A percentile compares a stretch with the other conserved stretches of the same genome.
Evolutionary conservation across 2,113 vertebrate genomes (phyloP).

Genomic region (Perca flavescens): DNA sequence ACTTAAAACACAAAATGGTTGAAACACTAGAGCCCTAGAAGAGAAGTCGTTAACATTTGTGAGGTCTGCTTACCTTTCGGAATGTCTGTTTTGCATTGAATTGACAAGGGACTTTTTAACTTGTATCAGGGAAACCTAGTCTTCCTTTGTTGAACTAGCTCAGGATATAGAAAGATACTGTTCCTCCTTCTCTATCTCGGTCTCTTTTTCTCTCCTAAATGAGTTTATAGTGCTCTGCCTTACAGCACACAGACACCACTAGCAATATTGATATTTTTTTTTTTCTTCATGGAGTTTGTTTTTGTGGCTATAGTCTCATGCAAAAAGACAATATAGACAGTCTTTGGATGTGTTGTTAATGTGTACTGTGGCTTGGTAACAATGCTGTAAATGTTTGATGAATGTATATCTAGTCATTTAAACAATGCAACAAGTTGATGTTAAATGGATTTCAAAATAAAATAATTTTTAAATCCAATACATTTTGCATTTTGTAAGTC

Average conservation of each 20-base stretch:
- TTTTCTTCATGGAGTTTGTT: slow-evolving; percentile 59
- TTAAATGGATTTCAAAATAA: slow-evolving; percentile 82
- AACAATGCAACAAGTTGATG: slow-evolving; percentile 75
- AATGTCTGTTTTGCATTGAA: slow-evolving; percentile 66
- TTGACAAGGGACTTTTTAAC: slow-evolving; percentile 75
- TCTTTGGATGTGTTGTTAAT: slow-evolving; percentile 69
- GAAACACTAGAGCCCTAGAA: slow-evolving; percentile 30
- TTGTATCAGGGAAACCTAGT: slow-evolving; percentile 82
- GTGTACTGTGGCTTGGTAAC: slow-evolving; percentile 78
- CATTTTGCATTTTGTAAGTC: not conserved
- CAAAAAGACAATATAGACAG: slow-evolving; percentile 45
- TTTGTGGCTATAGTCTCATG: slow-evolving; percentile 68
- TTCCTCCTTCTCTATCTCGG: slow-evolving; percentile 47
- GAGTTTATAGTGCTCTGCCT: slow-evolving; percentile 59
- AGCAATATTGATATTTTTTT: slow-evolving; percentile 39
- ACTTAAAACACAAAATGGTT: slow-evolving; percentile 21
- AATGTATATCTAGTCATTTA: slow-evolving; percentile 83
- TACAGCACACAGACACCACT: slow-evolving; percentile 54
- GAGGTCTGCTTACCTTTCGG: slow-evolving; percentile 48
- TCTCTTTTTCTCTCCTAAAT: slow-evolving; percentile 39
- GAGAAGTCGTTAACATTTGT: slow-evolving; percentile 40
- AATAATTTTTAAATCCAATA: slow-evolving; percentile 65
- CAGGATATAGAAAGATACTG: slow-evolving; percentile 76
- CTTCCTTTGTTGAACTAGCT: slow-evolving; percentile 83
- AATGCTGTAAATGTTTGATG: slow-evolving; percentile 82